Evolutionary conservation across 2,113 vertebrate species (phyloP).

Genomic region (Cinclus mexicanus): DNA sequence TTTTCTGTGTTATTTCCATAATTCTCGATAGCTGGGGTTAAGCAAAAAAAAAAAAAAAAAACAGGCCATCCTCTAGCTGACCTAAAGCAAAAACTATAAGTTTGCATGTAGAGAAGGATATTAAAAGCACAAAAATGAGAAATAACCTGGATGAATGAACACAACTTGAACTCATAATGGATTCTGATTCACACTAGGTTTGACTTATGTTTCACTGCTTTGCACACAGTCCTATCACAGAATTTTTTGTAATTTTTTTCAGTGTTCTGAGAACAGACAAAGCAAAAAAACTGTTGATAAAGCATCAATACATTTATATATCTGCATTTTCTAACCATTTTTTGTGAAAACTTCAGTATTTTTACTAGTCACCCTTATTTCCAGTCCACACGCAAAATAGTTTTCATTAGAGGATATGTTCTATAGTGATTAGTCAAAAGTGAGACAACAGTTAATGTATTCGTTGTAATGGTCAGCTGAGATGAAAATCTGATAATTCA

Average conservation of each 20-base stretch:
- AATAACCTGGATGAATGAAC: not conserved
- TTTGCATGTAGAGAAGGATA: not conserved
- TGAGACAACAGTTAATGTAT: not conserved
- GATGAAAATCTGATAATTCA: not conserved
- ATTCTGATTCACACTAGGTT: not conserved
- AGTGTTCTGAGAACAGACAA: not conserved
- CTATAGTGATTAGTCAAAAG: not conserved
- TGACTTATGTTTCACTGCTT: not conserved
- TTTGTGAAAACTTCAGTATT: not conserved
- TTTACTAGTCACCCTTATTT: not conserved
- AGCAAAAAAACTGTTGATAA: not conserved
- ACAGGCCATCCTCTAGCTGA: not conserved
- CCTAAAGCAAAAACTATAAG: not conserved
- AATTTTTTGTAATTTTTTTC: not conserved
- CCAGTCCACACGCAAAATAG: not conserved
- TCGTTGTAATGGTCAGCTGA: not conserved
- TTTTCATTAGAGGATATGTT: not conserved
- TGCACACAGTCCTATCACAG: not conserved
- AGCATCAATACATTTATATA: not conserved
- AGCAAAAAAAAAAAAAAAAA: not conserved
- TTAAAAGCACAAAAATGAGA: not conserved
- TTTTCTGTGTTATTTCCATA: not conserved
- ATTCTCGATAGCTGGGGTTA: not conserved
- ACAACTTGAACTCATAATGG: not conserved
- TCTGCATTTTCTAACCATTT: not conserved